phyloP scores from a whole-genome alignment of 2,797 vertebrate genomes.

The Sebastes goodei region DNA sequence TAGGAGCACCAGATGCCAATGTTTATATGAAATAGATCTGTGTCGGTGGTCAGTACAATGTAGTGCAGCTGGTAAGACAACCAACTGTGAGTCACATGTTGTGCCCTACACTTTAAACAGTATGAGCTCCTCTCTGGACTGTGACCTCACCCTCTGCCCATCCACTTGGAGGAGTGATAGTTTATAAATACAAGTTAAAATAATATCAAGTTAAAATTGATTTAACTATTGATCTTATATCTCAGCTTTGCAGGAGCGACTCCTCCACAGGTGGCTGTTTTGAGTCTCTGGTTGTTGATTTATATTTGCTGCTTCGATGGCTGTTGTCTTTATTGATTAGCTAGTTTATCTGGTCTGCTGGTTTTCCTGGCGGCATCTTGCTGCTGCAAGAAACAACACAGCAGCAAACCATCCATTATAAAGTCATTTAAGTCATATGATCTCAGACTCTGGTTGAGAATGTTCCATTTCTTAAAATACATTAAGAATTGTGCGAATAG shows the following conservation, averaged over 20 bases:
- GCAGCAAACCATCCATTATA: not conserved
- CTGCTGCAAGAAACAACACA: not conserved
- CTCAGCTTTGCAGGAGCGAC: not conserved
- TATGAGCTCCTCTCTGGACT: constrained; percentile 5
- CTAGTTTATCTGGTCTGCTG: constrained; percentile 32
- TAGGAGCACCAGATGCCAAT: constrained; percentile 27
- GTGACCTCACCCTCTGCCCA: constrained; percentile 10
- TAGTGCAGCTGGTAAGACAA: constrained; percentile 8
- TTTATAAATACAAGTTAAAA: constrained; percentile 16
- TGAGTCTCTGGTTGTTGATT: constrained; percentile 34
- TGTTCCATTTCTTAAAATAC: not conserved
- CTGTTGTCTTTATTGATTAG: constrained; percentile 46
- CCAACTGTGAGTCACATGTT: constrained; percentile 13
- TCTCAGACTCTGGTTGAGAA: not conserved
- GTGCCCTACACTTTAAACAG: constrained; percentile 17
- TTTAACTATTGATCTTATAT: constrained; percentile 47
- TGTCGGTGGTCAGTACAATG: not conserved
- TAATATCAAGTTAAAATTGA: constrained; percentile 18
- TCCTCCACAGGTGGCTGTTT: constrained; percentile 37
- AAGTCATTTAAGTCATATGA: not conserved
- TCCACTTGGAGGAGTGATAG: not conserved
- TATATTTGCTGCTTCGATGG: constrained; percentile 28
- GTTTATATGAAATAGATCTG: constrained; percentile 35
- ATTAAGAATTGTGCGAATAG: not conserved
- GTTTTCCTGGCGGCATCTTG: constrained; percentile 3